Evolutionary conservation across 2,113 vertebrate genomes (phyloP).

Genomic region (Empidonax traillii): DNA sequence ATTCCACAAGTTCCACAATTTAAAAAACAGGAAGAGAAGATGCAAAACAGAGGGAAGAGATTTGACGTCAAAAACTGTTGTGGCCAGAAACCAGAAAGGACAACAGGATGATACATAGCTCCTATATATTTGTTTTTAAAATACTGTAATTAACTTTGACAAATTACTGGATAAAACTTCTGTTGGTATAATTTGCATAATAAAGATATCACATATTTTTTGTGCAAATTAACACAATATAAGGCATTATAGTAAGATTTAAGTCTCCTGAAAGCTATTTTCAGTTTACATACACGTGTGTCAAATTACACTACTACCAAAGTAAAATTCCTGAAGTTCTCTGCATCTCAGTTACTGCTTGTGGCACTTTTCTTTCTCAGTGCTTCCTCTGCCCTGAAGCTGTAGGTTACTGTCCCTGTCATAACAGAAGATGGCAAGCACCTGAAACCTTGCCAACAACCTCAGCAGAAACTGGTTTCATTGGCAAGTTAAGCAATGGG

Average conservation of each 20-base stretch:
- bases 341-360: not conserved
- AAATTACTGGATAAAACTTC: not conserved
- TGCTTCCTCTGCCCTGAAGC: not conserved
- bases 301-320: not conserved
- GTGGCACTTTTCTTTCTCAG: not conserved
- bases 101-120: not conserved
- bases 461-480: not conserved
- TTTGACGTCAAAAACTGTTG: not conserved
- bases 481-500: not conserved
- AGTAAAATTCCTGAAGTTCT: not conserved
- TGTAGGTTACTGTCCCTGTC: not conserved
- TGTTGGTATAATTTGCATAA: not conserved
- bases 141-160: not conserved
- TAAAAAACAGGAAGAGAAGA: not conserved
- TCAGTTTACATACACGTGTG: not conserved
- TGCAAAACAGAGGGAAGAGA: not conserved
- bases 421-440: not conserved
- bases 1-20: not conserved
- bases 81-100: not conserved
- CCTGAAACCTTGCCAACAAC: not conserved
- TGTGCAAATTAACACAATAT: not conserved
- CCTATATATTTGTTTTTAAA: not conserved
- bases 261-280: not conserved
- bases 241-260: not conserved
- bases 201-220: not conserved